Percentiles rank a stretch among this genome's conserved stretches.
phyloP scores from a whole-genome alignment of 2,797 vertebrate species.

The Poecilia velifera region DNA sequence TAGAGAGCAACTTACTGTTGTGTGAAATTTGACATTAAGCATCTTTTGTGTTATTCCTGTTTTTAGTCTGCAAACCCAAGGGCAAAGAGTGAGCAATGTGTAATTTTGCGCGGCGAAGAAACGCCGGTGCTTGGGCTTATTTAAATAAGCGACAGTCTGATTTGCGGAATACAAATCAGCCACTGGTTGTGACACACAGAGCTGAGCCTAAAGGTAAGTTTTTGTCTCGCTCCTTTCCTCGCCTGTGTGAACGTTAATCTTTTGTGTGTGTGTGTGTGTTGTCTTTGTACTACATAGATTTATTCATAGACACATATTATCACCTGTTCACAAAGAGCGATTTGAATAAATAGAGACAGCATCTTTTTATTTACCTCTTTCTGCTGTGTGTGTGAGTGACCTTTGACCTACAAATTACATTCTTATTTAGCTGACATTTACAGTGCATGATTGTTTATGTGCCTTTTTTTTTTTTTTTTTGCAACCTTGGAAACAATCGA shows the following conservation, averaged over 20 bases:
- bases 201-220: slow-evolving; percentile 24
- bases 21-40: slow-evolving; percentile 80
- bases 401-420: slow-evolving; percentile 27
- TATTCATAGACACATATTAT: slow-evolving; percentile 33
- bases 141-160: slow-evolving; percentile 64
- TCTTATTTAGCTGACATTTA: slow-evolving; percentile 24
- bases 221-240: not conserved
- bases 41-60: slow-evolving; percentile 73
- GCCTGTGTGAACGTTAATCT: not conserved
- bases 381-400: slow-evolving; percentile 6
- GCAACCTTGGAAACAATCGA: not conserved
- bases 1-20: slow-evolving; percentile 71
- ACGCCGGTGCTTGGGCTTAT: slow-evolving; percentile 49
- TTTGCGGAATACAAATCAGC: slow-evolving; percentile 67
- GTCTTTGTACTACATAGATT: not conserved
- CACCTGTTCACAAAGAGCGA: slow-evolving; percentile 24
- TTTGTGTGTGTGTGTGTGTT: slow-evolving; percentile 1
- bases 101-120: slow-evolving; percentile 59
- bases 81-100: slow-evolving; percentile 70
- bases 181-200: slow-evolving; percentile 26
- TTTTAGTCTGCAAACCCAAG: slow-evolving; percentile 66
- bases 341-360: slow-evolving; percentile 20
- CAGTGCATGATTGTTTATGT: slow-evolving; percentile 19
- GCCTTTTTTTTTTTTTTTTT: not conserved
- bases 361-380: slow-evolving; percentile 7